Evolutionary conservation across 1,140 invertebrate genomes (phyloP).

Genomic region (Pogonus chalceus): DNA sequence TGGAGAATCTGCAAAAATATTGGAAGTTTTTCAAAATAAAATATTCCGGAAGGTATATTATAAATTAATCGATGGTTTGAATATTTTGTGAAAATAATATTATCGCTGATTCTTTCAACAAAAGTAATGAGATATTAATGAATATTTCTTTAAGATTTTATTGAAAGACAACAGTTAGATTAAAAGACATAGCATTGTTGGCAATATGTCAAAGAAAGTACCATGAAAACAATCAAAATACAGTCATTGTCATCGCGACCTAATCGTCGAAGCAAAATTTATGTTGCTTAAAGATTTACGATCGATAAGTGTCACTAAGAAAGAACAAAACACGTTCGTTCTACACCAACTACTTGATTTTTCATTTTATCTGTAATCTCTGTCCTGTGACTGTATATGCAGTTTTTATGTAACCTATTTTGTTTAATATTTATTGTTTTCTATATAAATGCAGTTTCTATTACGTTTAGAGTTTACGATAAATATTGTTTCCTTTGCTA

Average conservation of each 20-base stretch:
- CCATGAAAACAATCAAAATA: background rate
- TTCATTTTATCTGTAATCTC: too few relatives aligned
- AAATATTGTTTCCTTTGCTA: too few relatives aligned
- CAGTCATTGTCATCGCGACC: background rate
- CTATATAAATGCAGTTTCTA: background rate
- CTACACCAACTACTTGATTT: background rate
- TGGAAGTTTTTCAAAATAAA: too few relatives aligned
- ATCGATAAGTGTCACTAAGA: background rate
- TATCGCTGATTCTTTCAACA: too few relatives aligned
- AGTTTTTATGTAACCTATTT: background rate
- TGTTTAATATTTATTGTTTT: background rate
- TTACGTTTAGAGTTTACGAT: background rate
- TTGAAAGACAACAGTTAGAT: background rate
- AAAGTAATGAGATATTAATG: background rate
- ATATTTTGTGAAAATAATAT: too few relatives aligned
- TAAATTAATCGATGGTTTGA: too few relatives aligned
- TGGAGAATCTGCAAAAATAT: too few relatives aligned
- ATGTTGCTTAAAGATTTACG: background rate
- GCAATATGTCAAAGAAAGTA: background rate
- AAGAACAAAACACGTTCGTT: background rate
- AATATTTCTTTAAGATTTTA: background rate
- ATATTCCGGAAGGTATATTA: too few relatives aligned
- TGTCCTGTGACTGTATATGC: background rate
- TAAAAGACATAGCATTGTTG: background rate
- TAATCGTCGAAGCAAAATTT: background rate